Percentiles rank a stretch among this genome's conserved stretches.
phyloP scores from a whole-genome alignment of 64 coral and sea anemone species.

The Dendronephthya gigantea region DNA sequence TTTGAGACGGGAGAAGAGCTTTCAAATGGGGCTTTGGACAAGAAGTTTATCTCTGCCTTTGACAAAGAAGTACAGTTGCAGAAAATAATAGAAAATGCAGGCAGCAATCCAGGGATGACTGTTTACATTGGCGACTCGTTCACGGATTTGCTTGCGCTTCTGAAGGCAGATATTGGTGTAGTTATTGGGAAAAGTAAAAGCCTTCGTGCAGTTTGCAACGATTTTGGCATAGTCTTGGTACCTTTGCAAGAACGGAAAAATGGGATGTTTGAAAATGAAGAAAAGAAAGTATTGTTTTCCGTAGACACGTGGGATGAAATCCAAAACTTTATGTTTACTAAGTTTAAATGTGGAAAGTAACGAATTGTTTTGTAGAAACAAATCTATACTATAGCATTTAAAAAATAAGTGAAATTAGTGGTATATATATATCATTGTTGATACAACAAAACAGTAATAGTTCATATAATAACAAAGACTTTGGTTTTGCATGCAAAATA shows the following conservation, averaged over 20 bases:
- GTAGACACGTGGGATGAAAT: not conserved
- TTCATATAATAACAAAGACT: too few species aligned
- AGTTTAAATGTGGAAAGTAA: not conserved
- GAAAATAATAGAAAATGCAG: conserved; percentile 25
- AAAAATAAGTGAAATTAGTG: too few species aligned
- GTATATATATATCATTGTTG: too few species aligned
- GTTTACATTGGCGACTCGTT: conserved; percentile 79
- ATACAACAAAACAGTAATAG: too few species aligned
- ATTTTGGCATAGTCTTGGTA: conserved; percentile 63
- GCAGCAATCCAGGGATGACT: conserved; percentile 20
- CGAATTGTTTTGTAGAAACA: too few species aligned
- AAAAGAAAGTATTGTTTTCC: not conserved
- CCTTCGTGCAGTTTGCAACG: conserved; percentile 52
- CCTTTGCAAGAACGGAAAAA: conserved; percentile 36
- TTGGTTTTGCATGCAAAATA: too few species aligned
- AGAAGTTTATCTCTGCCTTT: conserved; percentile 47
- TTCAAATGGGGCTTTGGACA: conserved; percentile 56
- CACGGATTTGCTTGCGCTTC: conserved; percentile 58
- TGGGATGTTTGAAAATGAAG: not conserved
- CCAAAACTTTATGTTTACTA: not conserved
- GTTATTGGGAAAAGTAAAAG: conserved; percentile 62
- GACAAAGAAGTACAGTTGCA: conserved; percentile 64
- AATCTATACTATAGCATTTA: too few species aligned
- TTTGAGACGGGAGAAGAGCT: conserved; percentile 46
- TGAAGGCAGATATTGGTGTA: conserved; percentile 72